Base-by-base conservation (phyloP, 2,797 vertebrate genomes). In the Pygocentrus nattereri region DNA sequence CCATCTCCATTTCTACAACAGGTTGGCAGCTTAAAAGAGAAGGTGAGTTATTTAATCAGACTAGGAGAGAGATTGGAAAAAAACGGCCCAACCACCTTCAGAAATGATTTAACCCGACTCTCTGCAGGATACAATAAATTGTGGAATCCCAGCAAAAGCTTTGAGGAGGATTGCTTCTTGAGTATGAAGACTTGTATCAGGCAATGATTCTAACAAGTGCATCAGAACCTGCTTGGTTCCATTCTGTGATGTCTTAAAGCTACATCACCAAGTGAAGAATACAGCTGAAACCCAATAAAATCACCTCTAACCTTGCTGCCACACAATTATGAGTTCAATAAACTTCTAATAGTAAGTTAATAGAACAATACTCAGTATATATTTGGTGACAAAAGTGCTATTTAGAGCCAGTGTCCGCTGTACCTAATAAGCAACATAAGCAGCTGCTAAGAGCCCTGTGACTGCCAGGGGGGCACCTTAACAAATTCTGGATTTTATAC, bases 41-140 rank as follows among this genome's bases (percentile, higher is more conserved):
- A 74, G 58, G 34, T 5, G 3, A 74, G 34, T 79, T 85, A 81
- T 85, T 87, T 84, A 62, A 84, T 82, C 81, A 72, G 74, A 73
- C 74, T 58, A 65, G 69, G 54, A 59, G 44, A 23, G 59, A 44
- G 71, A 85, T 81, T 74, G 62, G 81, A 79, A 76, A 72, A 69
- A 75, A 49, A 49, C 52, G 70, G 31, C 18, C 59, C 21, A 73
- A 74, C 67, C 69, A 78, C 77, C 67, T 77, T 77, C 49, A 82
- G 74, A 80, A 69, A 78, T 62, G 74, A 85, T 80, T 85, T 64
- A 58, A 82, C 71, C 23, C 18, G 67, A 70, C 59, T 73, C 79
- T 61, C 41, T 12, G 38, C 52, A 58, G 49, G 50, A 79, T 38
- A 44, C 76, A 70, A 44, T 67, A 72, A 76, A 77, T 69, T 31